Percentiles rank a stretch among this genome's conserved stretches.
phyloP scores from a whole-genome alignment of 1,140 invertebrate genomes.

The Drosophila carrolli region DNA sequence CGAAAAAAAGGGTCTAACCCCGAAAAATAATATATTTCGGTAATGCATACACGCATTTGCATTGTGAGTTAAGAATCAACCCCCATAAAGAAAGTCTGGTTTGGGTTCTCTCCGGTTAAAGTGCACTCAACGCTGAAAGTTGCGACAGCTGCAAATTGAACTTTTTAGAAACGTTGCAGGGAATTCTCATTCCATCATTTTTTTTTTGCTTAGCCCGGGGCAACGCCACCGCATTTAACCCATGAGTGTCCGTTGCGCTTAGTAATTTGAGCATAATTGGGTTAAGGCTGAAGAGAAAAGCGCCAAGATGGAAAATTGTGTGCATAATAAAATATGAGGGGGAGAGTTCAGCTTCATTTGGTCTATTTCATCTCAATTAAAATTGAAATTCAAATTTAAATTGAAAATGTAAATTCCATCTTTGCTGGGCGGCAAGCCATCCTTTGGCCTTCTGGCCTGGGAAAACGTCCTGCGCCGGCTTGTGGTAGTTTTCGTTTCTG shows the following conservation, averaged over 20 bases:
- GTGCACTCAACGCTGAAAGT: conserved; percentile 45
- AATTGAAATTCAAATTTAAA: conserved; percentile 62
- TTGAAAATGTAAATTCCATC: conserved; percentile 64
- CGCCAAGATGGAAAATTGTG: conserved; percentile 28
- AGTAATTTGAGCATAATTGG: conserved; percentile 65
- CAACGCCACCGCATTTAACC: conserved; percentile 56
- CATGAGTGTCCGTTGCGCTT: conserved; percentile 47
- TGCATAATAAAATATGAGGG: conserved; percentile 29
- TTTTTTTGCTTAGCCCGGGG: conserved; percentile 18
- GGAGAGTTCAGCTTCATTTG: conserved; percentile 27
- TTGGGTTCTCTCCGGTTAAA: conserved; percentile 27
- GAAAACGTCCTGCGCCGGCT: conserved; percentile 7
- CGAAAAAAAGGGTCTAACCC: conserved; percentile 18
- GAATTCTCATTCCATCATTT: conserved; percentile 21
- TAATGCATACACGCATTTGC: conserved; percentile 42
- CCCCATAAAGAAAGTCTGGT: conserved; percentile 13
- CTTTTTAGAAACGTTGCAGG: conserved; percentile 40
- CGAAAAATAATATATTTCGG: conserved; percentile 27
- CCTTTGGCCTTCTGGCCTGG: conserved; percentile 10
- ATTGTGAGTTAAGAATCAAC: conserved; percentile 31
- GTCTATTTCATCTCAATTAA: conserved; percentile 42
- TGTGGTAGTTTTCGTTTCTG: conserved; percentile 26
- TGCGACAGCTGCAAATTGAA: conserved; percentile 52
- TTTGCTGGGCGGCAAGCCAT: conserved; percentile 2
- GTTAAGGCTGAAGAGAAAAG: conserved; percentile 54